A percentile compares a stretch with the other conserved stretches of the same genome.
Conservation (phyloP, 2,888 invertebrate species). For the Netelia melanura region DNA sequence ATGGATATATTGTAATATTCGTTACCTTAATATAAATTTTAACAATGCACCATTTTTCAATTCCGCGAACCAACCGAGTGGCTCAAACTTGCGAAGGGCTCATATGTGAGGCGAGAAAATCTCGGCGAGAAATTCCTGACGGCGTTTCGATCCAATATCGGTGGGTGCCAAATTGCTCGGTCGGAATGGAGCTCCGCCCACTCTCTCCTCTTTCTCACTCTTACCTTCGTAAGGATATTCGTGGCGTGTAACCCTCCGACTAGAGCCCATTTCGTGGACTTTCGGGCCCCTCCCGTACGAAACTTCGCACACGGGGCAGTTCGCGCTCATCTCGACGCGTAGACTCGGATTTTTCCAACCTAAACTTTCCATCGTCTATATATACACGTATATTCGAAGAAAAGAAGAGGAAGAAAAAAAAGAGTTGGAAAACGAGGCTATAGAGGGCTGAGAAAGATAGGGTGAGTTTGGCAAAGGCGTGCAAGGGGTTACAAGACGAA, state of each 20-base stretch:
- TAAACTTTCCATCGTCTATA: too few relatives aligned
- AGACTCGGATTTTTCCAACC: conserved; percentile 18
- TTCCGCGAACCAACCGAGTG: conserved; percentile 30
- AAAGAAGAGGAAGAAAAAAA: conserved; percentile 38
- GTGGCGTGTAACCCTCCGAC: conserved; percentile 53
- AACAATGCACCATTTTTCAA: conserved; percentile 41
- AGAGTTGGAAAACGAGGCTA: conserved; percentile 55
- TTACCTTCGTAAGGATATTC: conserved; percentile 55
- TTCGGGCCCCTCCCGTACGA: conserved; percentile 59
- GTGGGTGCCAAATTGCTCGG: conserved; percentile 80
- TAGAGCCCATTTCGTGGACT: conserved; percentile 64
- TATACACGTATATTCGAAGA: conserved; percentile 7
- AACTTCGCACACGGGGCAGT: conserved; percentile 51
- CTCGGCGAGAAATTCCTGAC: conserved; percentile 63
- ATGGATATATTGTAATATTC: too few relatives aligned
- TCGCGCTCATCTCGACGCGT: conserved; percentile 44
- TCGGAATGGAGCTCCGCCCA: conserved; percentile 75
- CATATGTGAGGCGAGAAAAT: conserved; percentile 49
- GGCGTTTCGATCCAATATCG: conserved; percentile 77
- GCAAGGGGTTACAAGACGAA: conserved; percentile 81
- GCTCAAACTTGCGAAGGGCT: conserved; percentile 36
- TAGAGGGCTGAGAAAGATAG: conserved; percentile 50
- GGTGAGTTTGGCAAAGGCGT: conserved; percentile 51
- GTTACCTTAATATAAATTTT: conserved; percentile 15
- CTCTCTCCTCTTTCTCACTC: not conserved